Evolutionary conservation across 1,140 invertebrate genomes (phyloP).

Genomic region (Lycorma delicatula): DNA sequence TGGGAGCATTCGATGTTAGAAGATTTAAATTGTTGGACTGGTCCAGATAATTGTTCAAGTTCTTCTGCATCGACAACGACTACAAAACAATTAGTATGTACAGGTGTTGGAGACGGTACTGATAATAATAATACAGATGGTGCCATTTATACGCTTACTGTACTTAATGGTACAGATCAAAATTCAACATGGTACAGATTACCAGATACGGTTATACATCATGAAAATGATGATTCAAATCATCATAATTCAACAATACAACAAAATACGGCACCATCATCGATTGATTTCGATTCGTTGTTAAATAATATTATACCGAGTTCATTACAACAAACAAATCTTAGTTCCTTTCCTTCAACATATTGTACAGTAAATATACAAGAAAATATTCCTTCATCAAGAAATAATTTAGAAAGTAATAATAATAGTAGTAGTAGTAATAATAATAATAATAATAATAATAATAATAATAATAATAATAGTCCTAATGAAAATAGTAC

Average conservation of each 20-base stretch:
- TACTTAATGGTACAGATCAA: constrained; percentile 41
- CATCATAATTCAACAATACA: too few relatives aligned
- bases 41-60: constrained; percentile 44
- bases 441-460: too few relatives aligned
- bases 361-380: too few relatives aligned
- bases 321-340: neutral
- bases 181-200: constrained; percentile 21
- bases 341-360: too few relatives aligned
- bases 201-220: constrained; percentile 20
- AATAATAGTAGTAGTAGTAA: too few relatives aligned
- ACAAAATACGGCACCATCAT: too few relatives aligned
- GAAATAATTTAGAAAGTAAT: too few relatives aligned
- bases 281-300: constrained; percentile 12
- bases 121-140: constrained; percentile 43
- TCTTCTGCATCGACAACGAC: neutral
- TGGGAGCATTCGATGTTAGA: constrained; percentile 63
- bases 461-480: too few relatives aligned
- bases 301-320: constrained; percentile 11
- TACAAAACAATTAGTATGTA: constrained; percentile 45
- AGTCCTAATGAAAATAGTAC: too few relatives aligned
- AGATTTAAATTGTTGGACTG: constrained; percentile 70
- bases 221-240: constrained; percentile 35
- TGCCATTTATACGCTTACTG: constrained; percentile 47
- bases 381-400: too few relatives aligned
- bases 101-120: constrained; percentile 28